A percentile compares a stretch with the other conserved stretches of the same genome.
Evolutionary conservation across 2,888 invertebrate genomes (phyloP).

Genomic region (Amphipyra tragopoginis): DNA sequence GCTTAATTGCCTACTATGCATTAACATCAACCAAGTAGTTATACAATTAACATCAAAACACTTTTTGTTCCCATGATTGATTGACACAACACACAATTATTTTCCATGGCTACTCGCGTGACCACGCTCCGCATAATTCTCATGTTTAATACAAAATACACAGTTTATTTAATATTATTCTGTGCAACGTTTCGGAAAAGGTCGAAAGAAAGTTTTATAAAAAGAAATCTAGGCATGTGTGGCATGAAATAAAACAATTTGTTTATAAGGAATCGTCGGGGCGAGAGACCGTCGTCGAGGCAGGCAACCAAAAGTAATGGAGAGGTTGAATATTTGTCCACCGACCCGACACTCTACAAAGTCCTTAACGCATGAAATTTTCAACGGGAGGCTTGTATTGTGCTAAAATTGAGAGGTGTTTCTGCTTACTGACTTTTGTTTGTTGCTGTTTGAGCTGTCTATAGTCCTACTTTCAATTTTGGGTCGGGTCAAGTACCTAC

Average conservation of each 20-base stretch:
- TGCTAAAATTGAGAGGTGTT: constrained; percentile 63
- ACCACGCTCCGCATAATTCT: constrained; percentile 35
- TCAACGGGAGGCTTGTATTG: constrained; percentile 65
- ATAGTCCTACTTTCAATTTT: constrained; percentile 15
- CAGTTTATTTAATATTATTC: constrained; percentile 46
- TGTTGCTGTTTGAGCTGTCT: constrained; percentile 29
- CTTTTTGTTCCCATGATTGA: constrained; percentile 52
- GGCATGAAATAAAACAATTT: constrained; percentile 68
- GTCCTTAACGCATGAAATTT: constrained; percentile 77
- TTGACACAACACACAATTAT: constrained; percentile 54
- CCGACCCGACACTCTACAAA: constrained; percentile 68
- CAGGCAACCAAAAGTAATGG: constrained; percentile 76
- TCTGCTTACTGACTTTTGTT: constrained; percentile 62
- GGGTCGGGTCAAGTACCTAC: constrained; percentile 29
- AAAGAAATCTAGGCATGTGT: constrained; percentile 53
- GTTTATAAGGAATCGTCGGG: constrained; percentile 66
- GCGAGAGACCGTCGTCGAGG: constrained; percentile 60
- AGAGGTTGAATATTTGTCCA: constrained; percentile 77
- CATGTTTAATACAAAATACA: constrained; percentile 41
- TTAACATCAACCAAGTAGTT: constrained; percentile 13
- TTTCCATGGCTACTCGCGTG: constrained; percentile 51
- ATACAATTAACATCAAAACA: constrained; percentile 44
- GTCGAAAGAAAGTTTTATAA: constrained; percentile 41
- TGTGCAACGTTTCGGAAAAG: constrained; percentile 49
- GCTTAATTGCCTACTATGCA: not conserved